Base-by-base conservation (phyloP, 2,888 invertebrate species). In the Labia minor region DNA sequence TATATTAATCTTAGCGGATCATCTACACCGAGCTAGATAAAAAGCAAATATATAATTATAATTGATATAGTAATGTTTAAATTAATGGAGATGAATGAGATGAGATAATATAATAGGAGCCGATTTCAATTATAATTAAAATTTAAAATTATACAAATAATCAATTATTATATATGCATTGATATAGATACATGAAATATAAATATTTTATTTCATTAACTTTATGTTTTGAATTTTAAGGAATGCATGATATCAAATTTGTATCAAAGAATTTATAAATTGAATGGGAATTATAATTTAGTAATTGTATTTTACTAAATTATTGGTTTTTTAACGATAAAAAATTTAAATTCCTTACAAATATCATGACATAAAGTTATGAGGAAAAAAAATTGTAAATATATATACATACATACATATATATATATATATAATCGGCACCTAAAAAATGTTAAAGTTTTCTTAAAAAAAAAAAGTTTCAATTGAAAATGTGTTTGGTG, bases 1-100 rank as follows among this genome's bases (percentile, higher is more conserved):
- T 11, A 33, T n/a, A 14, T 16, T 8, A 49, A 16, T 49, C 49
- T 49, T 49, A 49, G 49, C 49, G 49, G 49, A 49, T 49, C 49
- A 14, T 49, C 49, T 49, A 49, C 14, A 4, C 3, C 49, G 49
- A 49, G 49, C 49, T 49, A 49, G 49, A 49, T 49, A 16, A 49
- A n/a, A 49, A 49, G 49, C 49, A 49, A 49, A 49, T 49, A 49
- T 10, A 49, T 49, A 49, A 49, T 49, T 49, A 49, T 49, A 49
- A 49, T 49, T 49, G 49, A 49, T n/a, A 49, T 49, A 11, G 14
- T 49, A 16, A 49, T 49, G 49, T 10, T 49, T 49, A 11, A 49
- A 11, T 49, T 11, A n/a, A 49, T 49, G 49, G 16, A n/a, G 49
- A 49, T 49, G 49, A 49, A 49, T 16, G 49, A 49, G n/a, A 49